Base-by-base conservation (phyloP, 2,888 invertebrate genomes). In the Drosophila flavopinicola region DNA sequence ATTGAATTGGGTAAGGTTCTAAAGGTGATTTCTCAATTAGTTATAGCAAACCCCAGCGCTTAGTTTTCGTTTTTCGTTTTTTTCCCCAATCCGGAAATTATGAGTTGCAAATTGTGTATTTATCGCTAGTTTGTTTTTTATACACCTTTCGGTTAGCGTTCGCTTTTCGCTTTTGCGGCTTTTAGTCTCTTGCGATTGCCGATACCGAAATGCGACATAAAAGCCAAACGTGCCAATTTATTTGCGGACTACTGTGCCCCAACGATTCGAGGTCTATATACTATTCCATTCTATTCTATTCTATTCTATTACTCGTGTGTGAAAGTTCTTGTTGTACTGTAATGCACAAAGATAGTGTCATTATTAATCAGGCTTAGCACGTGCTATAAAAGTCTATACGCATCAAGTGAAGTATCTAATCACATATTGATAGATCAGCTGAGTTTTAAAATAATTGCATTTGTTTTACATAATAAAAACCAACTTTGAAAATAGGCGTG, bases 1-100 rank as follows among this genome's bases (percentile, higher is more conserved):
- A 73, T 49, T 59, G 29, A 49, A 85, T 85, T 85, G 74, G 51
- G 78, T 61, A 63, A 85, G 85, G 78, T 80, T 66, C 77, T 20
- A 15, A 15, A 11, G 20, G n/a, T n/a, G n/a, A n/a, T n/a, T n/a
- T n/a, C n/a, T n/a, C n/a, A n/a, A n/a, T n/a, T n/a, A n/a, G n/a
- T n/a, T n/a, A n/a, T n/a, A n/a, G n/a, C n/a, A n/a, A n/a, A n/a
- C n/a, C n/a, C n/a, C n/a, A n/a, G n/a, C n/a, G n/a, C n/a, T n/a
- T n/a, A n/a, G n/a, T n/a, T n/a, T n/a, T n/a, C n/a, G n/a, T n/a
- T n/a, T n/a, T n/a, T n/a, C n/a, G n/a, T 20, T 20, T 20, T 20
- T 20, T 4, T 3, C 20, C 20, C 20, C 20, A 20, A 41, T 48
- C 38, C 58, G 60, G 37, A 66, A 63, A 47, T 66, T 49, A 47